These are phyloP conservation scores for Proisotoma minuta DNA, from an alignment of 2,888 invertebrate species.

Conservation along the genomic window DNA sequence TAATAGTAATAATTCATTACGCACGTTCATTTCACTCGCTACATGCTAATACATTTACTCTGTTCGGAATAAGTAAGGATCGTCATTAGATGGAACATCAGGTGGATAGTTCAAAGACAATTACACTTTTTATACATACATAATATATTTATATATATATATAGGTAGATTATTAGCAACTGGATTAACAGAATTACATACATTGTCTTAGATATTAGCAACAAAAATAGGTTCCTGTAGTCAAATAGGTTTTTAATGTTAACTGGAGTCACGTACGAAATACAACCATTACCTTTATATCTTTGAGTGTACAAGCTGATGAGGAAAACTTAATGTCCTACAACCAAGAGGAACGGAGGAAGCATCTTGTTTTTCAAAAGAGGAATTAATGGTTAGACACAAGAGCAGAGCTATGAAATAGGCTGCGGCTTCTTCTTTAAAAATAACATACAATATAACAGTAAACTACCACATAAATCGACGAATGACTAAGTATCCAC, in stretches of 20 bases:
- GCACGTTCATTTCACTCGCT: neutral
- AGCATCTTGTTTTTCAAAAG: neutral
- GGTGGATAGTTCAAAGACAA: too few species aligned
- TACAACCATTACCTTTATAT: neutral
- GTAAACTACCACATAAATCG: neutral
- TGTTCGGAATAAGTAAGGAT: too few species aligned
- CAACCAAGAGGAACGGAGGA: neutral
- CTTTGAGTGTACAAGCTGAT: neutral
- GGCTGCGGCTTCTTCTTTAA: too few species aligned
- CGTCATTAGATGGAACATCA: too few species aligned
- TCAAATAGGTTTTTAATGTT: neutral
- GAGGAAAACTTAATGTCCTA: too few species aligned
- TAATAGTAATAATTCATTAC: slow-evolving; percentile 3
- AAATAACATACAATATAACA: neutral
- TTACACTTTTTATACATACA: too few species aligned
- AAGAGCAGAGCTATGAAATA: neutral
- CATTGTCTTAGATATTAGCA: neutral
- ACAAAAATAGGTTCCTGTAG: neutral
- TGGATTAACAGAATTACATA: neutral
- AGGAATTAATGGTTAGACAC: neutral
- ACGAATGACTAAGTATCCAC: slow-evolving; percentile 11
- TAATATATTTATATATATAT: too few species aligned
- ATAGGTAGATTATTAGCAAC: too few species aligned
- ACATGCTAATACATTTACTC: neutral
- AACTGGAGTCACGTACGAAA: neutral